Percentiles rank a stretch among this genome's conserved stretches.
phyloP scores from a whole-genome alignment of 1,140 invertebrate species.

The Zaprionus ghesquierei region DNA sequence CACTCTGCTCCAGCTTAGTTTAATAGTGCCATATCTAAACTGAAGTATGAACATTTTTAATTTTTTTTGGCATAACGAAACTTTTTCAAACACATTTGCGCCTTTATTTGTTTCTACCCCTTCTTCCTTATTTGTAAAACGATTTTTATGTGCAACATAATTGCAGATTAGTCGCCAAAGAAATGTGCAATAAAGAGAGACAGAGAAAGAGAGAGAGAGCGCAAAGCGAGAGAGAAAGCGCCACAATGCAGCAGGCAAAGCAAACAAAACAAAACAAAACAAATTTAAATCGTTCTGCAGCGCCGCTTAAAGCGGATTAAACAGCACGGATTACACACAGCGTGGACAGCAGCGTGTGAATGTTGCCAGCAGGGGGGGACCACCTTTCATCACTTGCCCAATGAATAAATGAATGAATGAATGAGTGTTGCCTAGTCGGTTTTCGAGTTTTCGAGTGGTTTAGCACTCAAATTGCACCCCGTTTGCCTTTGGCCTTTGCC shows the following conservation, averaged over 20 bases:
- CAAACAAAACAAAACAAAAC: constrained; percentile 28
- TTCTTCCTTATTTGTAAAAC: constrained; percentile 6
- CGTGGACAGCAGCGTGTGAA: background rate
- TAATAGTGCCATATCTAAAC: constrained; percentile 11
- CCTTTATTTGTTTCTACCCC: too few relatives aligned
- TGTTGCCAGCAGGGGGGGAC: background rate
- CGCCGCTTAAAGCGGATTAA: constrained; percentile 66
- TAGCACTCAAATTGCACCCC: background rate
- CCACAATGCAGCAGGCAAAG: too few relatives aligned
- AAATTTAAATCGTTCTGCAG: constrained; percentile 73
- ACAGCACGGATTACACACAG: constrained; percentile 13
- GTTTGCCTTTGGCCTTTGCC: background rate
- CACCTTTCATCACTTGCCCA: background rate
- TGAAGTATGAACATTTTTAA: too few relatives aligned
- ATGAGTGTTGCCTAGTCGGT: background rate
- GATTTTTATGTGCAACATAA: constrained; percentile 62
- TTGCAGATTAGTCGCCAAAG: constrained; percentile 75
- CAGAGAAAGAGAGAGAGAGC: constrained; percentile 21
- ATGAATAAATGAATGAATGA: constrained; percentile 1
- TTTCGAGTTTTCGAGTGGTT: background rate
- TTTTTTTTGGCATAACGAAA: too few relatives aligned
- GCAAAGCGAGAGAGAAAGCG: background rate
- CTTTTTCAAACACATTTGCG: too few relatives aligned
- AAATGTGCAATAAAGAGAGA: constrained; percentile 50
- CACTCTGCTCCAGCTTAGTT: background rate